Base-by-base conservation (phyloP, 92 coral and sea anemone species). In the Nematostella vectensis region DNA sequence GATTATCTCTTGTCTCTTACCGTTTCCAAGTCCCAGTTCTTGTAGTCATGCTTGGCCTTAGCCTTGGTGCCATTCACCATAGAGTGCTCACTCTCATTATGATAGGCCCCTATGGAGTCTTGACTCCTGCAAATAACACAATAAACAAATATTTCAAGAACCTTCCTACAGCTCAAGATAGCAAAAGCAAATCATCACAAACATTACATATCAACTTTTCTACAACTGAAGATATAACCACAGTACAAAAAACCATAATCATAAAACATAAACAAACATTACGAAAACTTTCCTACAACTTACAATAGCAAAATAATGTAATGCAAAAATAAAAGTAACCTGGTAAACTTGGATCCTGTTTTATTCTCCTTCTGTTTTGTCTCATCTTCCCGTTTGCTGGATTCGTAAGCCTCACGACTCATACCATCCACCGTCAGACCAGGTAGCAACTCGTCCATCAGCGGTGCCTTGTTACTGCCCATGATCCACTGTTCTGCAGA, bases 401-500 rank as follows among this genome's bases (percentile, higher is more conserved):
- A 11, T 45, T 45, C 51, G 18, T 45, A 58, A 19, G 31, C 27
- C 21, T 58, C 63, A 13, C 63, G 63, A 40, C 50, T 58, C 63
- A 58, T 33, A 13, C 63, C 63, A 11, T 58, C 63, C 13, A 6
- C 63, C 3, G 50, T 58, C 27, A 58, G 3, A 1, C 30, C 50
- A 22, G 63, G 30, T 28, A 77, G 60, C 49, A 78, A 56, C 19
- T 88, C 80, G 55, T 69, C 69, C 12, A 86, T 64, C 21, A 70
- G 65, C 0, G 98, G 98, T 24, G 70, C 55, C 44, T 69, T 79
- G 39, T 79, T 81, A 1, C 53, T 52, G 2, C 96, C 96, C 16
- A 49, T 55, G 26, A 82, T 62, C 98, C 98, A 91, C 25, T 91
- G 95, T 8, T 77, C 76, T n/a, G 80, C 96, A 8, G 67, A 57